Base-by-base conservation (phyloP, 2,797 vertebrate species). In the Bufotes viridis region DNA sequence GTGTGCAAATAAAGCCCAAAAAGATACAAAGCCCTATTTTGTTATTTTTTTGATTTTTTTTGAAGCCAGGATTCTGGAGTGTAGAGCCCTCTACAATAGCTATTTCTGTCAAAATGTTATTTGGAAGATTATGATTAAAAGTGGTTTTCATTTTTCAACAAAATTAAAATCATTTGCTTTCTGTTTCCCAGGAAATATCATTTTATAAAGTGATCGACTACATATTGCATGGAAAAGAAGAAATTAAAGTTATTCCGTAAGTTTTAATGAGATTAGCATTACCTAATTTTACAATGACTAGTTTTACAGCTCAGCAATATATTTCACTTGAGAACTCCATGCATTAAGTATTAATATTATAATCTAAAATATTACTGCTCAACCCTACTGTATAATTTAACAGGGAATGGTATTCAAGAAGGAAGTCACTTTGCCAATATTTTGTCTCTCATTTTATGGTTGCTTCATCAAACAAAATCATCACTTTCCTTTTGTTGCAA, bases 161-260 rank as follows among this genome's bases (percentile, higher is more conserved):
- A 34, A 9, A 85, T 85, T 78, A 13, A 26, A 65, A 63, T 51
- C 7, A 78, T 85, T 76, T 85, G 69, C 22, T 72, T 87, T 78
- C 20, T 7, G 51, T 34, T 89, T 93, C 90, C 24, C 91, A 99
- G 98, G 98, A 99, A 94, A 95, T 99, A 2, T 93, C 92, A 86
- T 99, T 99, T 94, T 98, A 99, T 94, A 99, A 99, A 93, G 94
- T 99, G 60, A 97, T 99, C 65, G 98, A 99, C 91, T 99, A 99
- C 84, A 97, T 99, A 89, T 93, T 99, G 87, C 98, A 99, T 0
- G 98, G 98, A 91, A 99, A 99, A 93, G 98, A 99, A 91, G 97
- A 99, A 57, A 98, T 99, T 92, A 99, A 99, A 96, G 98, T 99
- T 85, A 99, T 99, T 89, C 97, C 98, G 98, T 99, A 93, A 96